Evolutionary conservation across 2,113 vertebrate species (phyloP), one percentile per base, ranked within the genome.

Genomic region (Engraulis encrasicolus): DNA sequence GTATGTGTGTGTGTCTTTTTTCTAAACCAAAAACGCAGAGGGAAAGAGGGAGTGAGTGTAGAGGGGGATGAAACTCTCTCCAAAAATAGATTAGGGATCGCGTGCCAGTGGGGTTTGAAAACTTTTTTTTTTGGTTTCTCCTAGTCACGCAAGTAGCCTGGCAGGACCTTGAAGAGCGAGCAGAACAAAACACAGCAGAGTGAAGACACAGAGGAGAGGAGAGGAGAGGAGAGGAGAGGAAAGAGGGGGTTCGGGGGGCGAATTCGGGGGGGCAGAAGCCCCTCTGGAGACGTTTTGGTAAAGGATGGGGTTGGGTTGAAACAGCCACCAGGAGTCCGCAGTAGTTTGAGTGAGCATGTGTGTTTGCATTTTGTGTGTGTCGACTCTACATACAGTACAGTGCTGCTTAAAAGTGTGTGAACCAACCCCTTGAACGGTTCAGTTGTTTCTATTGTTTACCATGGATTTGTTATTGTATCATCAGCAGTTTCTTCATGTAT

Each of bases 111-210:
- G 92, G 88, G 92, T 95, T 93, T 89, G 89, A 93, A 92, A 91
- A 84, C 84, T 89, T 86, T 89, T 93, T 94, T 95, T 94, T 94
- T 91, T 92, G 88, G 86, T 90, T 94, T 91, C 84, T 83, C 91
- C 94, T 93, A 94, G 95, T 95, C 95, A 95, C 94, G 95, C 95
- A 94, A 95, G 89, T 91, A 91, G 93, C 91, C 93, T 94, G 94
- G 93, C 92, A 93, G 89, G 91, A 94, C 89, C 92, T 93, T 89
- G 91, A 90, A 89, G 89, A 91, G 86, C 81, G 86, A 89, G 87
- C 84, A 83, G 85, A 20, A 84, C 36, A 88, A 90, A 90, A 88
- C 88, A 58, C 54, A 58, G 23, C 54, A 58, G 54, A 58, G 54
- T 23, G 54, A 58, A 58, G 20, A 58, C 54, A 89, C 45, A 86